Evolutionary conservation across 2,797 vertebrate genomes (phyloP).

Genomic region (Acomys russatus): DNA sequence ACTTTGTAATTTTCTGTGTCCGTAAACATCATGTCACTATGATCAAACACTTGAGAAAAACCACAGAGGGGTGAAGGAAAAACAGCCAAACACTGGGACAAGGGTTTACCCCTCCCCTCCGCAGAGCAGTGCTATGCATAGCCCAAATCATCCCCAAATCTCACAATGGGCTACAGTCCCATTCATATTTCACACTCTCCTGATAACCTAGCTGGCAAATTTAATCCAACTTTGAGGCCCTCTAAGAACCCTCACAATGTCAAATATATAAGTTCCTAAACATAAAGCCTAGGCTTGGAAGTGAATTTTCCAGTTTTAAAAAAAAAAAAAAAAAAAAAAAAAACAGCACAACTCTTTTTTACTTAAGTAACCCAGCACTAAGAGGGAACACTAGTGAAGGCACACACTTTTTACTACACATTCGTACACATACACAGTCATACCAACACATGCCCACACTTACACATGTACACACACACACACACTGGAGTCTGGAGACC

Average conservation of each 20-base stretch:
- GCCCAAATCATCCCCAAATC: neutral
- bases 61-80: neutral
- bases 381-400: constrained; percentile 69
- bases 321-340: too few species aligned
- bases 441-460: neutral
- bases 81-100: neutral
- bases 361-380: constrained; percentile 63
- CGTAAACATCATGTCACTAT: neutral
- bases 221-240: constrained; percentile 79
- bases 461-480: neutral
- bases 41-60: neutral
- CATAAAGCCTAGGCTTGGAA: constrained; percentile 40
- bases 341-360: constrained; percentile 31
- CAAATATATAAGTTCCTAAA: constrained; percentile 76
- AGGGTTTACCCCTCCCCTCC: neutral
- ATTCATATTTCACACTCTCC: constrained; percentile 73
- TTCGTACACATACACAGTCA: neutral
- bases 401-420: neutral
- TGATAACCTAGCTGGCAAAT: constrained; percentile 61
- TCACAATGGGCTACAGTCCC: constrained; percentile 65
- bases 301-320: constrained; percentile 67
- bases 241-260: constrained; percentile 41
- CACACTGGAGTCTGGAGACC: neutral
- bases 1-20: neutral
- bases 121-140: neutral